phyloP scores from a whole-genome alignment of 2,888 invertebrate genomes.

The Schizaphis graminum region DNA sequence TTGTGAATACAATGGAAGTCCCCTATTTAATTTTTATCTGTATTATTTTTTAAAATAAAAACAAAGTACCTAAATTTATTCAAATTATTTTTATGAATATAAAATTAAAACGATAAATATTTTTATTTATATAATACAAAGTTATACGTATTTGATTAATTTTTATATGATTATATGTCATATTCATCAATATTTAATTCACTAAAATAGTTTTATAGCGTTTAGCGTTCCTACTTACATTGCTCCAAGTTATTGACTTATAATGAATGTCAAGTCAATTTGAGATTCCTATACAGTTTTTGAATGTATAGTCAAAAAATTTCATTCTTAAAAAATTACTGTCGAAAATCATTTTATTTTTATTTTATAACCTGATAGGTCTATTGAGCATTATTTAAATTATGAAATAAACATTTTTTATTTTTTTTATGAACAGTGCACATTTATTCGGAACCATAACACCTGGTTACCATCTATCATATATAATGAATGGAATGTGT shows the following conservation, averaged over 20 bases:
- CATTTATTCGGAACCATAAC: slow-evolving; percentile 71
- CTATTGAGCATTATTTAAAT: not conserved
- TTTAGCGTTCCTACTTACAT: too few species aligned
- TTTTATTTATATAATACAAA: not conserved
- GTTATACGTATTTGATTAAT: not conserved
- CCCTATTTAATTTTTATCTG: not conserved
- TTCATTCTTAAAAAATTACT: not conserved
- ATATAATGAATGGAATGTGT: slow-evolving; percentile 76
- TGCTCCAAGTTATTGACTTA: too few species aligned
- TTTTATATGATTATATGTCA: not conserved
- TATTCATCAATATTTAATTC: not conserved
- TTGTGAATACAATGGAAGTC: not conserved
- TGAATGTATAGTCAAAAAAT: not conserved
- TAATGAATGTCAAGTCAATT: too few species aligned
- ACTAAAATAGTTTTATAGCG: not conserved
- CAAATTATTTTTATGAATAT: too few species aligned
- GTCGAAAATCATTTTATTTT: not conserved
- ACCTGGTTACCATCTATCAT: slow-evolving; percentile 73
- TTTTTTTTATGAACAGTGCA: slow-evolving; percentile 69
- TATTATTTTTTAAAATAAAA: not conserved
- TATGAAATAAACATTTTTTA: not conserved
- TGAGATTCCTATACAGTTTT: not conserved
- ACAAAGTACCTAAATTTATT: too few species aligned
- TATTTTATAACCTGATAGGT: not conserved
- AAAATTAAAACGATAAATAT: not conserved